Conservation (phyloP, 2,888 invertebrate species). For the Zaprionus lineosus region DNA sequence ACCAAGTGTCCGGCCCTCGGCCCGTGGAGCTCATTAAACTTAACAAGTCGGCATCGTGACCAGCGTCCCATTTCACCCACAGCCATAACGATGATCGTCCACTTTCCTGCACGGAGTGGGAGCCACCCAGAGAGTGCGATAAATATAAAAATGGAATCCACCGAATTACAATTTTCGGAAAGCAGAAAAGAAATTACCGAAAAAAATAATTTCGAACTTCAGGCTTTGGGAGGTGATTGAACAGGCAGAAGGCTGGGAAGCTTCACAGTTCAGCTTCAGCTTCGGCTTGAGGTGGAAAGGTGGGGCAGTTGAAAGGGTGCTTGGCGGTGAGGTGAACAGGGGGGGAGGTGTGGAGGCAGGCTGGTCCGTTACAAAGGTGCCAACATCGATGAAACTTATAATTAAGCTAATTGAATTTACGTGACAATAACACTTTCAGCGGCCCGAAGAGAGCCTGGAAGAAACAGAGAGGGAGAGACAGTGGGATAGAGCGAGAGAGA, state of each 20-base stretch:
- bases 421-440: constrained; percentile 74
- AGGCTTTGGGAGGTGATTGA: too few species aligned
- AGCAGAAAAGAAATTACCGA: too few species aligned
- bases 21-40: constrained; percentile 3
- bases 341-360: not conserved
- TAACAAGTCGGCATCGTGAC: constrained; percentile 36
- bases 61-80: constrained; percentile 33
- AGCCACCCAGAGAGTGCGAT: constrained; percentile 28
- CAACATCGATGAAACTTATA: constrained; percentile 72
- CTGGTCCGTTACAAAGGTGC: constrained; percentile 56
- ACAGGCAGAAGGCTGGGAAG: too few species aligned
- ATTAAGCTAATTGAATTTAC: constrained; percentile 77
- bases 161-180: too few species aligned
- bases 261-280: too few species aligned
- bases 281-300: too few species aligned
- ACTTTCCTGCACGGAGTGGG: constrained; percentile 12
- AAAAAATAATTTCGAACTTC: too few species aligned
- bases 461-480: too few species aligned
- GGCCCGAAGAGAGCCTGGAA: not conserved
- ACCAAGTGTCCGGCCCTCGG: not conserved
- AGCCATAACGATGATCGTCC: constrained; percentile 1
- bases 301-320: too few species aligned
- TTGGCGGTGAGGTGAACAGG: not conserved
- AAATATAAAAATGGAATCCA: too few species aligned
- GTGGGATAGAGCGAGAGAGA: too few species aligned